Evolutionary conservation across 2,888 invertebrate genomes (phyloP).

Genomic region (Parochlus steinenii): DNA sequence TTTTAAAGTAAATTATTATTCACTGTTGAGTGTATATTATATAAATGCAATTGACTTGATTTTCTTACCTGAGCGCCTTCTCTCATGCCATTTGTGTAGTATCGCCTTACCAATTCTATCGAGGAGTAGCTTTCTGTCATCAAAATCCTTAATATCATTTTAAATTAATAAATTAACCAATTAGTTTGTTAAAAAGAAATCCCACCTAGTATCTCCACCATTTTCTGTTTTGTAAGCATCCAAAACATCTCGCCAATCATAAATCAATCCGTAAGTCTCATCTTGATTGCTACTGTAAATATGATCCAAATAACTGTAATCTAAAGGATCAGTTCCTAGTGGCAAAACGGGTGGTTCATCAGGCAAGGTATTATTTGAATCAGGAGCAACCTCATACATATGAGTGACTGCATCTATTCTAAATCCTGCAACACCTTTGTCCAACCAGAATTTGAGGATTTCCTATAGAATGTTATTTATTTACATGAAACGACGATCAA

Average conservation of each 20-base stretch:
- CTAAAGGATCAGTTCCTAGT: slow-evolving; percentile 31
- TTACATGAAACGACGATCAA: slow-evolving; percentile 45
- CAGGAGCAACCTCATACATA: slow-evolving; percentile 29
- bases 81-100: slow-evolving; percentile 35
- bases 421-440: slow-evolving; percentile 42
- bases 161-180: too few species aligned
- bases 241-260: slow-evolving; percentile 37
- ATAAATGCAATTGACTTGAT: too few species aligned
- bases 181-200: too few species aligned
- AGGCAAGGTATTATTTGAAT: slow-evolving; percentile 26
- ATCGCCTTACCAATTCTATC: slow-evolving; percentile 37
- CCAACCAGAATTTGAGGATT: slow-evolving; percentile 48
- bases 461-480: slow-evolving; percentile 46
- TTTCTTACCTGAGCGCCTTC: slow-evolving; percentile 38
- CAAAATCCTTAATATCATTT: slow-evolving; percentile 37
- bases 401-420: slow-evolving; percentile 32
- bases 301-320: slow-evolving; percentile 37
- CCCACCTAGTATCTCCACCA: slow-evolving; percentile 22
- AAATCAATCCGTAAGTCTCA: slow-evolving; percentile 38
- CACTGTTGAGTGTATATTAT: too few species aligned
- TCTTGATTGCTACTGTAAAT: slow-evolving; percentile 41
- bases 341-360: slow-evolving; percentile 42
- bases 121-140: slow-evolving; percentile 45
- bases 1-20: too few species aligned
- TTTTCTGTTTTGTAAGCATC: slow-evolving; percentile 29